Percentiles rank a stretch among this genome's conserved stretches.
Evolutionary conservation across 2,888 invertebrate genomes (phyloP).

Genomic region (Eurytoma californica): DNA sequence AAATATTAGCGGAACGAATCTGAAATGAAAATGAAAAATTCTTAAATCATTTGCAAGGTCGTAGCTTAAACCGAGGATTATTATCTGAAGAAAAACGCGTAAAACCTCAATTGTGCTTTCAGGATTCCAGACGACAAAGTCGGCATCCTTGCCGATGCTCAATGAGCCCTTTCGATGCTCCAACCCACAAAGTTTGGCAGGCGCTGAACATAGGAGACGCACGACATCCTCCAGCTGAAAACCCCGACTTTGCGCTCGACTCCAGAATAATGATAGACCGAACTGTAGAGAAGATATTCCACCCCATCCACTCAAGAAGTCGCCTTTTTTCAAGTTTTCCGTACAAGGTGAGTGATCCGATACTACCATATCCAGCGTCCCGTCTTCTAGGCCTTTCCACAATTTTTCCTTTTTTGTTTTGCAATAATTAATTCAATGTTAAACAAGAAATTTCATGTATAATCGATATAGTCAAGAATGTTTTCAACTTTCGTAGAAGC

Average conservation of each 20-base stretch:
- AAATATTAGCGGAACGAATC: conserved; percentile 76
- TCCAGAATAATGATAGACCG: conserved; percentile 84
- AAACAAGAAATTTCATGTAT: too few species aligned
- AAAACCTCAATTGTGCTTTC: conserved; percentile 79
- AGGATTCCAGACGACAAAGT: conserved; percentile 84
- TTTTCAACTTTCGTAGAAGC: too few species aligned
- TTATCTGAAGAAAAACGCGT: conserved; percentile 19
- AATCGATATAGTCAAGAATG: too few species aligned
- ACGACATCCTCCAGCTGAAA: conserved; percentile 78
- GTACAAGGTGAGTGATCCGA: conserved; percentile 69
- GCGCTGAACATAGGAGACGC: conserved; percentile 79
- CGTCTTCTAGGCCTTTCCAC: conserved; percentile 80
- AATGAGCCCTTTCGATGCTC: conserved; percentile 80
- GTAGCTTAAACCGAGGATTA: not conserved
- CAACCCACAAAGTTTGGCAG: conserved; percentile 81
- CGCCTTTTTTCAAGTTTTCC: conserved; percentile 71
- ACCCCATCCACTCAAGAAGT: conserved; percentile 84
- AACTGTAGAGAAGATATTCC: conserved; percentile 86
- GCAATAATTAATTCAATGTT: not conserved
- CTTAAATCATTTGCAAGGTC: not conserved
- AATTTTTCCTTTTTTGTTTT: conserved; percentile 76
- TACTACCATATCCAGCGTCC: conserved; percentile 73
- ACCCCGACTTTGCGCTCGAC: conserved; percentile 77
- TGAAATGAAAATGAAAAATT: conserved; percentile 55
- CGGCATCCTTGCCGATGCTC: conserved; percentile 81